These are phyloP conservation scores for Eriosoma lanigerum DNA, from an alignment of 1,140 invertebrate species.

Conservation along the genomic window DNA sequence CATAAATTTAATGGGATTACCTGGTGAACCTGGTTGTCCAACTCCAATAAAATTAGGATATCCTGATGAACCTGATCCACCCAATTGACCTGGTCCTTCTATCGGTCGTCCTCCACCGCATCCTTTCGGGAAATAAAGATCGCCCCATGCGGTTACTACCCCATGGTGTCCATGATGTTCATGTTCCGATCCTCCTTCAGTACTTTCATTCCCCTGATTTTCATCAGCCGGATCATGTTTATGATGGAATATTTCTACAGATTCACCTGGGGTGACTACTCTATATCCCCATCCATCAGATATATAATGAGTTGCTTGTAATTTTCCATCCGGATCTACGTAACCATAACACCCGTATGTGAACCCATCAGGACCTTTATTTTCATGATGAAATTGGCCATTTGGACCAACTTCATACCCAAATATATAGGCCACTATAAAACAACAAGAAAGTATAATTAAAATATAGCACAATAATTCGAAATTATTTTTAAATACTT, in stretches of 20 bases:
- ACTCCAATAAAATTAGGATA: conserved; percentile 37
- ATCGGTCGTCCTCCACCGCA: conserved; percentile 58
- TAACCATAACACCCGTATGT: conserved; percentile 80
- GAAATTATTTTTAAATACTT: conserved; percentile 57
- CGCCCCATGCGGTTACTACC: conserved; percentile 63
- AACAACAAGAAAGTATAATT: conserved; percentile 27
- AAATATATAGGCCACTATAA: conserved; percentile 67
- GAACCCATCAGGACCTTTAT: conserved; percentile 69
- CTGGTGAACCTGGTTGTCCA: conserved; percentile 54
- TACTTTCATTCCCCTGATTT: conserved; percentile 43
- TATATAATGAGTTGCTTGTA: conserved; percentile 72
- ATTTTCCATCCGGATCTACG: conserved; percentile 68
- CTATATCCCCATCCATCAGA: conserved; percentile 77
- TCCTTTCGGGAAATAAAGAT: conserved; percentile 66
- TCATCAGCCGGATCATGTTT: conserved; percentile 56
- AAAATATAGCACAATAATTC: neutral
- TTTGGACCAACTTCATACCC: conserved; percentile 72
- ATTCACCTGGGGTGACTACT: conserved; percentile 68
- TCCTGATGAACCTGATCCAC: conserved; percentile 56
- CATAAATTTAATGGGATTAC: too few relatives aligned
- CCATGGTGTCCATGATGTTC: conserved; percentile 61
- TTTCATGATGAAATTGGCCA: conserved; percentile 78
- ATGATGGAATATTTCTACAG: conserved; percentile 69
- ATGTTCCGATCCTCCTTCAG: conserved; percentile 47
- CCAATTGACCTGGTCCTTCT: conserved; percentile 55